Base-by-base conservation (phyloP, 2,113 vertebrate species). In the Otis tarda region DNA sequence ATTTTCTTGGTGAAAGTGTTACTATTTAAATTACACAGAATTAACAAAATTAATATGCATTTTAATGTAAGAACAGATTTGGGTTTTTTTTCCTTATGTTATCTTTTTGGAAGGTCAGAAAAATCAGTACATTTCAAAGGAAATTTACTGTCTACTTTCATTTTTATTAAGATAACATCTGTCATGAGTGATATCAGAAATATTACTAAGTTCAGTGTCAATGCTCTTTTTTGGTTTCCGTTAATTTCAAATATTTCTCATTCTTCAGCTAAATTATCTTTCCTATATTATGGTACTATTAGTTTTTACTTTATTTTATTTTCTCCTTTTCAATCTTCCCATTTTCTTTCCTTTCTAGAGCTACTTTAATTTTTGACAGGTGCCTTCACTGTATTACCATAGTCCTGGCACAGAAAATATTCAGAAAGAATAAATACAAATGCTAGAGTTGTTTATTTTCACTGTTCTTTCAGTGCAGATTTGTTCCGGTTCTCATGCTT, bases 141-240 rank as follows among this genome's bases (percentile, higher is more conserved):
- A 89, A 71, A 63, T 50, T 33, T 84, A 5, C 6, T 75, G 21
- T 55, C 27, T 76, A 35, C 3, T 73, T 76, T 56, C 1, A 21
- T 71, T 86, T 69, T 87, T 78, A 14, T 41, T 43, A 85, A 45
- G 14, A 18, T 16, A 73, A 60, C 24, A 71, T 13, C 7, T 37
- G 6, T 60, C 27, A 64, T 31, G 64, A 84, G 7, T 73, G 4
- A 49, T 78, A 47, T 28, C 7, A 39, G 24, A 86, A 56, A 17
- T 68, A 81, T 25, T 49, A 37, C 19, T 17, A 73, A n/a, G 13
- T 1, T 77, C 20, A 55, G 12, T 25, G 19, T 60, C n/a, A 91
- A 41, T 52, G 8, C 0, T 39, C 1, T 57, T 73, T 80, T 50
- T 49, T 22, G 1, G 4, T 10, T 87, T 63, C 3, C 4, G 4